phyloP scores from a whole-genome alignment of 2,888 invertebrate species.

The Abrostola tripartita region DNA sequence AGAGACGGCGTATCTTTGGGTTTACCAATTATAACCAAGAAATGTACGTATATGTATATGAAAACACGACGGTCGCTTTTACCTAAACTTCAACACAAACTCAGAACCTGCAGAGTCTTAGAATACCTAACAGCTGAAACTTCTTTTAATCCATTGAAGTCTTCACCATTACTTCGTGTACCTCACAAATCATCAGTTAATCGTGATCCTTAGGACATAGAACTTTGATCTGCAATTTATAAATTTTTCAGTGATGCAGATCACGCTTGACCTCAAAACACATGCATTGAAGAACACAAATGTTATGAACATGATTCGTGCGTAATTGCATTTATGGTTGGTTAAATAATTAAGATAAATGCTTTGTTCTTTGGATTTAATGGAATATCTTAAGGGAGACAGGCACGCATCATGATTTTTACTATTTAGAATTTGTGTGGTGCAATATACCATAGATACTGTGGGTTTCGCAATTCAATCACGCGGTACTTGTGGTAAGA shows the following conservation, averaged over 20 bases:
- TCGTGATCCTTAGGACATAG: constrained; percentile 68
- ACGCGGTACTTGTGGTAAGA: constrained; percentile 22
- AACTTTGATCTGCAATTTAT: constrained; percentile 64
- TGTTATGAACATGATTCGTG: constrained; percentile 37
- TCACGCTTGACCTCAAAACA: constrained; percentile 59
- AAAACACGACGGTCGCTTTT: no score
- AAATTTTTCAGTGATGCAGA: constrained; percentile 47
- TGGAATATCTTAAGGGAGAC: constrained; percentile 1
- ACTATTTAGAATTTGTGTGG: constrained; percentile 25
- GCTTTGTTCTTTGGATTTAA: constrained; percentile 46
- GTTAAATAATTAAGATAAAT: constrained; percentile 57
- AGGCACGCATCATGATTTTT: constrained; percentile 29
- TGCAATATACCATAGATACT: constrained; percentile 17
- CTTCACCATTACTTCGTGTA: neutral
- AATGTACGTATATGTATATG: no score
- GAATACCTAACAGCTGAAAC: neutral
- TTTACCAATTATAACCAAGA: no score
- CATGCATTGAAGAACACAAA: constrained; percentile 27
- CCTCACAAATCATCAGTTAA: constrained; percentile 25
- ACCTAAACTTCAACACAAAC: no score
- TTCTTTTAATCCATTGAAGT: neutral
- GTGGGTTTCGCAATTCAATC: constrained; percentile 46
- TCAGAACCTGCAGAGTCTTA: no score
- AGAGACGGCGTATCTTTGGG: no score
- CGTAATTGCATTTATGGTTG: constrained; percentile 53